phyloP scores from a whole-genome alignment of 1,140 invertebrate species.

The Diprion similis region DNA sequence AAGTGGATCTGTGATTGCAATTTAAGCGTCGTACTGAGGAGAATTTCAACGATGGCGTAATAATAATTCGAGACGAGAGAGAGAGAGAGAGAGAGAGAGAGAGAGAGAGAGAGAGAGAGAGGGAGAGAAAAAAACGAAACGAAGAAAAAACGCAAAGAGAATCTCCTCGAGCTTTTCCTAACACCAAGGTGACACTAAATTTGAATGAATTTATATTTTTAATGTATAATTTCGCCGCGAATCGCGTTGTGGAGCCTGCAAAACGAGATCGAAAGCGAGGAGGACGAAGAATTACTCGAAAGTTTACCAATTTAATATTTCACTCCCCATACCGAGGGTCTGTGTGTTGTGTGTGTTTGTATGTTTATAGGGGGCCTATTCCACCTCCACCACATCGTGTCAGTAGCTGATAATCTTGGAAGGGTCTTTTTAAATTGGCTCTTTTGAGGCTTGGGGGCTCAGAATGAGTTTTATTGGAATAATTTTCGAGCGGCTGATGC shows the following conservation, averaged over 20 bases:
- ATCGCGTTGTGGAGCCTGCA: constrained; percentile 32
- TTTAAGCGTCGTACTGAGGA: too few relatives aligned
- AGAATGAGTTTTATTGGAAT: constrained; percentile 61
- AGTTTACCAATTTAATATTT: constrained; percentile 53
- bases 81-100: too few relatives aligned
- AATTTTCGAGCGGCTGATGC: constrained; percentile 46
- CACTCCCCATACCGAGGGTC: constrained; percentile 18
- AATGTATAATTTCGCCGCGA: background rate
- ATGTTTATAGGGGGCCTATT: too few relatives aligned
- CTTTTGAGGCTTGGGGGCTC: constrained; percentile 55
- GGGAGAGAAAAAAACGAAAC: too few relatives aligned
- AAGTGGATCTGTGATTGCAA: too few relatives aligned
- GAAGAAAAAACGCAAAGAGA: background rate
- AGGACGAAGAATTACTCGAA: constrained; percentile 51
- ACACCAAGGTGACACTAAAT: background rate
- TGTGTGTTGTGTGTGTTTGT: background rate
- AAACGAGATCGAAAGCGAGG: constrained; percentile 46
- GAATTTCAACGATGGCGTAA: too few relatives aligned
- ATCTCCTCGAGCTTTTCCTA: background rate
- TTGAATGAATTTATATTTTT: constrained; percentile 6
- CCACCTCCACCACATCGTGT: constrained; percentile 30
- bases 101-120: too few relatives aligned
- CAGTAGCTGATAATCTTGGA: constrained; percentile 55
- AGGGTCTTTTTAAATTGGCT: constrained; percentile 62
- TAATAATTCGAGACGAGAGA: constrained; percentile 10